A percentile compares a stretch with the other conserved stretches of the same genome.
Conservation (phyloP, 2,113 vertebrate species). For the Pachyramphus minor region DNA sequence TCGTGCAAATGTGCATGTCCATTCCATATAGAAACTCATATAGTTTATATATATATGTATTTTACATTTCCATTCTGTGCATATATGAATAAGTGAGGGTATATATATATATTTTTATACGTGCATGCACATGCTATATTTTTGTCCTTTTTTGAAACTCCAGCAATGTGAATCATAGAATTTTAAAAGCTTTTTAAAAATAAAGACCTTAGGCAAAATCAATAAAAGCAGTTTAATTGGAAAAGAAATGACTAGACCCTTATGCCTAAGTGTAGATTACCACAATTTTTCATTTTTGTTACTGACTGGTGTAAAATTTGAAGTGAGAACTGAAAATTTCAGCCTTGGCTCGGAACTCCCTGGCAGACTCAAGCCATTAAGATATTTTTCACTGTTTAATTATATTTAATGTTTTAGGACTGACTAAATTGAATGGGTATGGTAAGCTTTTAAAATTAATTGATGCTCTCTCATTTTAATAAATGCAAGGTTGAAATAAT, state of each 20-base stretch:
- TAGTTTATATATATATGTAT: background rate
- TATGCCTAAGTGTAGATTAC: background rate
- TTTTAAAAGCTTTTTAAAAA: background rate
- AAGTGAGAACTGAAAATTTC: background rate
- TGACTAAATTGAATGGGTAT: slow-evolving; percentile 21
- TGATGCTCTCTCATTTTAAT: background rate
- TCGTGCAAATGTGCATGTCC: background rate
- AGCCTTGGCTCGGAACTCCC: background rate
- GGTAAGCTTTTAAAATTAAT: slow-evolving; percentile 33
- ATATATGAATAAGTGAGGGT: background rate
- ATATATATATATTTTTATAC: background rate
- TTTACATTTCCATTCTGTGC: background rate
- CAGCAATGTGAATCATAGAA: background rate
- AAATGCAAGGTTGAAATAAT: slow-evolving; percentile 6
- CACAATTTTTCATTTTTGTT: background rate
- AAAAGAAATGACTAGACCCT: background rate
- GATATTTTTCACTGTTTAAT: slow-evolving; percentile 29
- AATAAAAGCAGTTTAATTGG: background rate
- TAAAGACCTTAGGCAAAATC: background rate
- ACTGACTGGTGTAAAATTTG: background rate
- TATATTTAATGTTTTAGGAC: slow-evolving; percentile 20
- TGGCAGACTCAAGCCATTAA: background rate
- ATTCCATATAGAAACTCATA: background rate
- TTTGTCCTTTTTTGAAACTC: background rate
- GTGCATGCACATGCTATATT: background rate